phyloP scores from a whole-genome alignment of 2,888 invertebrate species.

The Ennomos quercinarius region DNA sequence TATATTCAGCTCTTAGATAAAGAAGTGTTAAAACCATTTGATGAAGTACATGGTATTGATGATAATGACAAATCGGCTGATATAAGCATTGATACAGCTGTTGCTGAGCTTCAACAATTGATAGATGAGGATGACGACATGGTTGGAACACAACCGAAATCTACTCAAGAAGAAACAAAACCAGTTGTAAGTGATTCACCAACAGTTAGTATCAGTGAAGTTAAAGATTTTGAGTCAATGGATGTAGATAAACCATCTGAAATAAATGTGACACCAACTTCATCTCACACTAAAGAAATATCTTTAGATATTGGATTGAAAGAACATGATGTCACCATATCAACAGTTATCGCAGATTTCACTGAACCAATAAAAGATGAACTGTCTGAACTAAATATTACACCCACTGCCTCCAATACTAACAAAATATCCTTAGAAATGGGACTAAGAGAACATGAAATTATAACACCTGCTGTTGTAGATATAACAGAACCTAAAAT shows the following conservation, averaged over 20 bases:
- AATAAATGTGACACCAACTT: neutral
- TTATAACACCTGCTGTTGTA: no score
- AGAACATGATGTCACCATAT: neutral
- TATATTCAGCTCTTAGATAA: neutral
- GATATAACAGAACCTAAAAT: no score
- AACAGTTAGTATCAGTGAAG: no score
- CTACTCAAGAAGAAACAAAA: slow-evolving; percentile 4
- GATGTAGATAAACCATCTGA: slow-evolving; percentile 11
- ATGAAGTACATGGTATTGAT: slow-evolving; percentile 6
- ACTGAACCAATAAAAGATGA: neutral
- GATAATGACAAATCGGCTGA: slow-evolving; percentile 8
- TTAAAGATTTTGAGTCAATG: neutral
- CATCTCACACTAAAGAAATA: neutral
- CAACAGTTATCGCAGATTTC: neutral
- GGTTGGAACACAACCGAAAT: slow-evolving; percentile 3
- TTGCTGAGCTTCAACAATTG: slow-evolving; percentile 23
- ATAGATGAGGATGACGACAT: slow-evolving; percentile 10
- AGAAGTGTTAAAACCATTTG: neutral
- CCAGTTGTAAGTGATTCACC: neutral
- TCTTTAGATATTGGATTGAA: neutral
- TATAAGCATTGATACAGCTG: neutral
- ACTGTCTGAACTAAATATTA: no score
- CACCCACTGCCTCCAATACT: no score
- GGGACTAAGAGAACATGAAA: no score
- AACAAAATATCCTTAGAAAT: no score